Conservation (phyloP, 1,140 invertebrate genomes). For the Leucophenga varia region DNA sequence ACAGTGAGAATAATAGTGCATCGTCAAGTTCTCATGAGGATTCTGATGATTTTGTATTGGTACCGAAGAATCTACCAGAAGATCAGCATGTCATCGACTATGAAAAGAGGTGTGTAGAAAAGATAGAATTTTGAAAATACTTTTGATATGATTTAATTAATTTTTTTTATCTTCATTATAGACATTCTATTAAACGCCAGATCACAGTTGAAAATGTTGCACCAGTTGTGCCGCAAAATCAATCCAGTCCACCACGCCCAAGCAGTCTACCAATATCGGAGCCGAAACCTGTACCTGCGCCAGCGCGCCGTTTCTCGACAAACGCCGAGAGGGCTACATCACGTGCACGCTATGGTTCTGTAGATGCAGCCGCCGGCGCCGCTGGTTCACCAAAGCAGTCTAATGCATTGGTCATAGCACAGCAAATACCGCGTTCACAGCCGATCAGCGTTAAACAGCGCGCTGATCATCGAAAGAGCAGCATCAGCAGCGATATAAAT, state of each 20-base stretch:
- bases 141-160: too few relatives aligned
- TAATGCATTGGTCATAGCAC: conserved; percentile 30
- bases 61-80: conserved; percentile 71
- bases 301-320: conserved; percentile 58
- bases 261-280: conserved; percentile 71
- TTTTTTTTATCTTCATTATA: neutral
- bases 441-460: conserved; percentile 77
- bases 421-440: conserved; percentile 74
- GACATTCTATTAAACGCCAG: conserved; percentile 1
- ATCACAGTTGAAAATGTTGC: conserved; percentile 20
- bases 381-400: conserved; percentile 25
- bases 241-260: conserved; percentile 67
- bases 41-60: conserved; percentile 82
- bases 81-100: conserved; percentile 38
- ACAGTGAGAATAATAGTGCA: conserved; percentile 58
- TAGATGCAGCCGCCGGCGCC: neutral
- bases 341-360: conserved; percentile 7
- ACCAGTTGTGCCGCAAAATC: conserved; percentile 41
- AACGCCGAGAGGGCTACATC: conserved; percentile 1
- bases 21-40: conserved; percentile 68
- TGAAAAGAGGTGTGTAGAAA: conserved; percentile 26
- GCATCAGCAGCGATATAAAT: conserved; percentile 72
- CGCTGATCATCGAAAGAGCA: conserved; percentile 65
- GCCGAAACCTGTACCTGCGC: conserved; percentile 78
- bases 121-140: too few relatives aligned